phyloP scores from a whole-genome alignment of 1,140 invertebrate species.

The Drosophila arawakana region DNA sequence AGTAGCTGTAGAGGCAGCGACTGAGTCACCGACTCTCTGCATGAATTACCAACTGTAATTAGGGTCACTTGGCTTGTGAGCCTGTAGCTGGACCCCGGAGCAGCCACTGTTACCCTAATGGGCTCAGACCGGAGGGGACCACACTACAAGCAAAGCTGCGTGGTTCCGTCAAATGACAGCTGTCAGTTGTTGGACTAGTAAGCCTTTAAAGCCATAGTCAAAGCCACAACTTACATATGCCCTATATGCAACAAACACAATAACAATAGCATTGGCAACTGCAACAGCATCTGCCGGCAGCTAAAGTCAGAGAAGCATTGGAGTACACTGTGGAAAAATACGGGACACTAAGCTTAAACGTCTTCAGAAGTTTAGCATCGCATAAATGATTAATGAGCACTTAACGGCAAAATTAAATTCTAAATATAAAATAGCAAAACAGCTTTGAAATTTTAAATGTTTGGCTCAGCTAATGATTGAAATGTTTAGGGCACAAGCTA shows the following conservation, averaged over 20 bases:
- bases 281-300: conserved; percentile 5
- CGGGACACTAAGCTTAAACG: too few species aligned
- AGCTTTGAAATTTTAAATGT: too few species aligned
- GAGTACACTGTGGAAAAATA: too few species aligned
- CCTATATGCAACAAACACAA: conserved; percentile 20
- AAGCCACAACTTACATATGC: conserved; percentile 6
- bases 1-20: conserved; percentile 5
- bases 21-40: neutral
- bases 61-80: conserved; percentile 56
- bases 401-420: too few species aligned
- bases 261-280: neutral
- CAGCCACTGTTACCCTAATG: conserved; percentile 31
- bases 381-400: too few species aligned
- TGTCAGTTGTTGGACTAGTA: conserved; percentile 50
- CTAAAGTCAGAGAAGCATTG: too few species aligned
- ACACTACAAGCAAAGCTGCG: neutral
- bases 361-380: too few species aligned
- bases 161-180: conserved; percentile 52
- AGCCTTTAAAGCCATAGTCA: conserved; percentile 40
- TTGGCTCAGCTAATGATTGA: too few species aligned
- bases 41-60: conserved; percentile 62
- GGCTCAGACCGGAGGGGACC: conserved; percentile 25
- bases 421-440: too few species aligned
- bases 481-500: too few species aligned
- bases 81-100: conserved; percentile 33